Evolutionary conservation across 2,888 invertebrate species (phyloP).

Genomic region (Alcis repandata): DNA sequence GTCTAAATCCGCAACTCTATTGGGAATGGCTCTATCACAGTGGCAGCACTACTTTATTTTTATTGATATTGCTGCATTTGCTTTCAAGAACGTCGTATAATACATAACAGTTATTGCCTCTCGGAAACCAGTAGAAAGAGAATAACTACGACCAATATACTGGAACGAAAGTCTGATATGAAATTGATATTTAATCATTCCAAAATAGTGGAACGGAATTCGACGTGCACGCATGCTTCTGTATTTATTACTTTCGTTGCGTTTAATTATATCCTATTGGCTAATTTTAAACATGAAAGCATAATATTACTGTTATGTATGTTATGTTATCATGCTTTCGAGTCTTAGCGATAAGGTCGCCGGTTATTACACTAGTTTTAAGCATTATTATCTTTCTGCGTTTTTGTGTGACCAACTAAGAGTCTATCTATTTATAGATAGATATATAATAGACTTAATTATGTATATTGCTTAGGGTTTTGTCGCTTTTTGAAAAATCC

Average conservation of each 20-base stretch:
- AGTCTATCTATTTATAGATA: no score
- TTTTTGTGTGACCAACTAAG: no score
- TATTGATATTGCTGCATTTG: slow-evolving; percentile 18
- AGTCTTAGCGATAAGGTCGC: no score
- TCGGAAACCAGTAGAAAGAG: slow-evolving; percentile 1
- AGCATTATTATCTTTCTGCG: no score
- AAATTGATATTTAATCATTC: slow-evolving; percentile 6
- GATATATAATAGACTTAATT: no score
- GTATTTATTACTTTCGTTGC: neutral
- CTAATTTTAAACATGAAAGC: neutral
- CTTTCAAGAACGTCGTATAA: slow-evolving; percentile 16
- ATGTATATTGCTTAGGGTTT: no score
- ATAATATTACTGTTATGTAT: no score
- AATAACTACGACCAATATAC: slow-evolving; percentile 3
- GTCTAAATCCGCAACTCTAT: slow-evolving; percentile 10
- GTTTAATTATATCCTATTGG: neutral
- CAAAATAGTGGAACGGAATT: slow-evolving; percentile 12
- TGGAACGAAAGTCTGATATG: slow-evolving; percentile 3
- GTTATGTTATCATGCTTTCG: no score
- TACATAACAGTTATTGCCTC: slow-evolving; percentile 13
- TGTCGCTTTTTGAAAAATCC: neutral
- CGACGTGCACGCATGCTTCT: neutral
- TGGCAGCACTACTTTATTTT: slow-evolving; percentile 16
- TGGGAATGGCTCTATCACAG: slow-evolving; percentile 12
- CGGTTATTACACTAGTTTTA: no score